Evolutionary conservation across 2,797 vertebrate genomes (phyloP).

Genomic region (Streptopelia turtur): DNA sequence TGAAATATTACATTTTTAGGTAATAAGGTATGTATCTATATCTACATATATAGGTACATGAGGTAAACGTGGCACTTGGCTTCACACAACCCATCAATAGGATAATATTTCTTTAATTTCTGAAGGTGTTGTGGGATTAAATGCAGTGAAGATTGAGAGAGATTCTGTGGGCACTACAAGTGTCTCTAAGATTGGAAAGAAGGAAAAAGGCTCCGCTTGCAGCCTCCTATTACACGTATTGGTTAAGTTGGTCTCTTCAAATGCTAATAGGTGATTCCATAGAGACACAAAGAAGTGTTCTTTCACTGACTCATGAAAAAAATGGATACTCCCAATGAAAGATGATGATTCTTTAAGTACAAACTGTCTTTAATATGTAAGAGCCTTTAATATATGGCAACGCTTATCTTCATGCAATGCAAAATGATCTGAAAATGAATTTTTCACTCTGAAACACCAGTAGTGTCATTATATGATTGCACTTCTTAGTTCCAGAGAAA

Average conservation of each 20-base stretch:
- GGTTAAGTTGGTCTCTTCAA: not conserved
- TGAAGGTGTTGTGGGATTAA: not conserved
- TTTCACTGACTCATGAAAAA: not conserved
- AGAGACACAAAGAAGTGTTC: not conserved
- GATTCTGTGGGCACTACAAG: not conserved
- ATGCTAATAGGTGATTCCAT: not conserved
- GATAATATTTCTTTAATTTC: not conserved
- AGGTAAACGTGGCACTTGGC: not conserved
- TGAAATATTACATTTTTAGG: not conserved
- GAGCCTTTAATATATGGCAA: not conserved
- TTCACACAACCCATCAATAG: not conserved
- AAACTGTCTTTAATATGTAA: not conserved
- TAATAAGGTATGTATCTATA: not conserved
- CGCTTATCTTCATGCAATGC: not conserved
- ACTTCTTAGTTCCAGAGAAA: not conserved
- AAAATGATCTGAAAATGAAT: conserved; percentile 13
- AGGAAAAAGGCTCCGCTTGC: not conserved
- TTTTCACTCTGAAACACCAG: not conserved
- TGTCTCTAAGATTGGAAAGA: not conserved
- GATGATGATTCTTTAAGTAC: not conserved
- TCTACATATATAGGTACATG: not conserved
- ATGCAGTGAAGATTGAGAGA: not conserved
- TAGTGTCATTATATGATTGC: not conserved
- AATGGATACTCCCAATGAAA: not conserved
- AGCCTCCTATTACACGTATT: not conserved